Percentiles rank a stretch among this genome's conserved stretches.
These are phyloP conservation scores for Brachionus asplanchnoidis DNA, from an alignment of 1,140 invertebrate species.

Conservation along the genomic window DNA sequence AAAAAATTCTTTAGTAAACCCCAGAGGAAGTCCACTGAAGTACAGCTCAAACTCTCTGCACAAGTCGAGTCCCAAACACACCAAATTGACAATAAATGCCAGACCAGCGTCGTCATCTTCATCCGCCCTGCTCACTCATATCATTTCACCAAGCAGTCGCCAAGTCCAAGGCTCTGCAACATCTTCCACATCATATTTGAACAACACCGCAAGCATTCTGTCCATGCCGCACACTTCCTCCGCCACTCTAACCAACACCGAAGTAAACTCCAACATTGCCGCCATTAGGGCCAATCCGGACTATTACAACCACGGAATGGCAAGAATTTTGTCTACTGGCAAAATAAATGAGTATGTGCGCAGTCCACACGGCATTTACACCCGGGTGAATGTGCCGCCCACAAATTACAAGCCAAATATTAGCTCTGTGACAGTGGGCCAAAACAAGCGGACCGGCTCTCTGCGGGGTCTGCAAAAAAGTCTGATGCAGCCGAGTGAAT, in stretches of 20 bases:
- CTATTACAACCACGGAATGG: neutral
- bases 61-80: neutral
- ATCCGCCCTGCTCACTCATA: neutral
- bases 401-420: neutral
- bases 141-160: neutral
- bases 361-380: conserved; percentile 33
- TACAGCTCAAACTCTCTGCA: neutral
- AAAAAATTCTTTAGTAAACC: neutral
- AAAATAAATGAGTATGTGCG: conserved; percentile 34
- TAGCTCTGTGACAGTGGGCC: neutral
- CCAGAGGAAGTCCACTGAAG: neutral
- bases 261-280: neutral
- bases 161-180: neutral
- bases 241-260: neutral
- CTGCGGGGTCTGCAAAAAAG: neutral
- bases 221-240: neutral
- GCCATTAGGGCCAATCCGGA: neutral
- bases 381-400: conserved; percentile 32
- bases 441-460: neutral
- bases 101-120: neutral
- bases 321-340: neutral
- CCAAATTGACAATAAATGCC: neutral
- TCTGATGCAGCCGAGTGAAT: neutral
- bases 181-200: neutral
- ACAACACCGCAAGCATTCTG: neutral